Conservation (phyloP, 2,888 invertebrate species). For the Synergus gifuensis region DNA sequence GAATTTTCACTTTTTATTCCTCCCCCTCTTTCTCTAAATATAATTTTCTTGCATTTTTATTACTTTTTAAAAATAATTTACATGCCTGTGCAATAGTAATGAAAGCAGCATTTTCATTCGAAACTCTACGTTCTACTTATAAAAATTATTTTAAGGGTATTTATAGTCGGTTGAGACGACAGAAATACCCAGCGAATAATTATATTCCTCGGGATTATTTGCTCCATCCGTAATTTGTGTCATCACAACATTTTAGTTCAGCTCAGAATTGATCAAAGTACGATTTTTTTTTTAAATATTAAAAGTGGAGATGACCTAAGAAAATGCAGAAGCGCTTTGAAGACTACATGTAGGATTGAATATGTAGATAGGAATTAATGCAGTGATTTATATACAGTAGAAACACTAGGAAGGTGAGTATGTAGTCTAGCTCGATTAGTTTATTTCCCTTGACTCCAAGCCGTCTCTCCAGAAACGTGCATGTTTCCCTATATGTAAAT, state of each 20-base stretch:
- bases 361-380: conserved; percentile 8
- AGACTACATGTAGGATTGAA: background rate
- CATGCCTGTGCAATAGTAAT: background rate
- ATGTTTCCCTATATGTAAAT: background rate
- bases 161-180: too few species aligned
- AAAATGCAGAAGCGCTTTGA: background rate
- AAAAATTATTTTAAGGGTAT: too few species aligned
- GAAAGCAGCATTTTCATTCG: background rate
- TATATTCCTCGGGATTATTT: too few species aligned
- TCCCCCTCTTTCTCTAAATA: conserved; percentile 38
- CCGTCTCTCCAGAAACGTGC: background rate
- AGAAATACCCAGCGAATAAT: too few species aligned
- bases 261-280: too few species aligned
- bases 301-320: background rate
- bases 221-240: too few species aligned
- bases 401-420: background rate
- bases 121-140: background rate
- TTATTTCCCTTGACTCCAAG: conserved; percentile 6
- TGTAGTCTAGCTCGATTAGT: background rate
- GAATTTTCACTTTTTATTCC: conserved; percentile 31
- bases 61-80: background rate
- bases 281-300: background rate
- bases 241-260: too few species aligned
- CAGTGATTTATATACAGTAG: conserved; percentile 10
- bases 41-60: conserved; percentile 1